Evolutionary conservation across 2,888 invertebrate genomes (phyloP).

Genomic region (Aphidoletes aphidimyza): DNA sequence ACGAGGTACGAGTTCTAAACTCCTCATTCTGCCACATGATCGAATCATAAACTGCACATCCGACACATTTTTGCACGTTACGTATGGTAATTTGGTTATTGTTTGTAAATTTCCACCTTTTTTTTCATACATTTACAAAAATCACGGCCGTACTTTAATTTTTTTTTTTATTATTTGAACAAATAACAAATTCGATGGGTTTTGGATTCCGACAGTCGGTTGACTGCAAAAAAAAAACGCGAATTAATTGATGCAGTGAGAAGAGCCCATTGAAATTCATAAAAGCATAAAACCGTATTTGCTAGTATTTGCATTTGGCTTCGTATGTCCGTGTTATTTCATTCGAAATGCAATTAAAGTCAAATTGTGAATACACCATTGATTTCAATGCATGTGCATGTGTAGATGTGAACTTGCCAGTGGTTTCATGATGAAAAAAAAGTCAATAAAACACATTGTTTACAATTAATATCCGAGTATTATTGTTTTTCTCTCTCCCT

Average conservation of each 20-base stretch:
- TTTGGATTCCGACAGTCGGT: too few species aligned
- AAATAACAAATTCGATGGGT: conserved; percentile 24
- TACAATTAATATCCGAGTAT: conserved; percentile 8
- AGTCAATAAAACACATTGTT: conserved; percentile 39
- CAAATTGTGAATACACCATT: neutral
- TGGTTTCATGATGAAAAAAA: neutral
- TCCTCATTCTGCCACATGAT: neutral
- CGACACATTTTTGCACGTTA: conserved; percentile 23
- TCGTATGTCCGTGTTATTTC: neutral
- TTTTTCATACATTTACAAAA: neutral
- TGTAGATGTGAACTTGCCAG: conserved; percentile 47
- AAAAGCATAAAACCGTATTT: neutral
- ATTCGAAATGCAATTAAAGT: neutral
- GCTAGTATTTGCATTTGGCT: neutral
- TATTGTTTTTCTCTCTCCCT: neutral
- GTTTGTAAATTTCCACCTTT: neutral
- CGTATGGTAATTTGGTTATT: conserved; percentile 37
- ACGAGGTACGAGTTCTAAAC: neutral
- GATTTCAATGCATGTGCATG: neutral
- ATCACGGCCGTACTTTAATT: neutral
- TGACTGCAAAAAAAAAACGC: too few species aligned
- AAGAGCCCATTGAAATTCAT: neutral
- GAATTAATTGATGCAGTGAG: neutral
- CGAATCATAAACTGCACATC: conserved; percentile 6
- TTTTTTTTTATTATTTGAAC: neutral